Evolutionary conservation across 2,888 invertebrate species (phyloP).

Genomic region (Amiota mariae): DNA sequence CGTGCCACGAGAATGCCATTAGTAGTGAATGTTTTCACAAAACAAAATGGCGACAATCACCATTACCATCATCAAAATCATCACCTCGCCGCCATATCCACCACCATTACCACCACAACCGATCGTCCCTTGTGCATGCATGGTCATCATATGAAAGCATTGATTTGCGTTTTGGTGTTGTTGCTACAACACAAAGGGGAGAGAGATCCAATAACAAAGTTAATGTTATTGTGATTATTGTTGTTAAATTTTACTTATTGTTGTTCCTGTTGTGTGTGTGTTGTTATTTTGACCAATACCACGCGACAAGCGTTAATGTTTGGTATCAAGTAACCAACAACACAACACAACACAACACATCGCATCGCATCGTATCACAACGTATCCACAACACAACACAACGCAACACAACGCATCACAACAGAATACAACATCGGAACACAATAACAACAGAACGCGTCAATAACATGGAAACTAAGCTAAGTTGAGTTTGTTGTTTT

Average conservation of each 20-base stretch:
- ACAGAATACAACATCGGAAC: too few relatives aligned
- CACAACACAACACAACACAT: constrained; percentile 34
- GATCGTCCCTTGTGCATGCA: not conserved
- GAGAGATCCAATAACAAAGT: not conserved
- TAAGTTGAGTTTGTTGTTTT: too few relatives aligned
- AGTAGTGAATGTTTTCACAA: not conserved
- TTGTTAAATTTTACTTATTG: not conserved
- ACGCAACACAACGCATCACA: not conserved
- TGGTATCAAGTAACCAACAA: constrained; percentile 26
- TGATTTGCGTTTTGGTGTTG: not conserved
- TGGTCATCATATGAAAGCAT: constrained; percentile 14
- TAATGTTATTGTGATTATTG: constrained; percentile 25
- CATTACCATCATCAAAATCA: not conserved
- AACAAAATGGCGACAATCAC: constrained; percentile 14
- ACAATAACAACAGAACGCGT: constrained; percentile 9
- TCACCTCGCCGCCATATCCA: too few relatives aligned
- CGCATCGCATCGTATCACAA: too few relatives aligned
- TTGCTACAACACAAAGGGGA: not conserved
- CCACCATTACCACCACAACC: not conserved
- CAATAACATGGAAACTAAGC: not conserved
- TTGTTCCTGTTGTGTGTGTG: constrained; percentile 31
- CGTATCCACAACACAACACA: too few relatives aligned
- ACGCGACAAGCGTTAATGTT: constrained; percentile 39
- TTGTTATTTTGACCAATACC: constrained; percentile 55
- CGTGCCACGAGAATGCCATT: too few relatives aligned